These are phyloP conservation scores for Agrochola litura DNA, from an alignment of 2,888 invertebrate species.

Conservation along the genomic window DNA sequence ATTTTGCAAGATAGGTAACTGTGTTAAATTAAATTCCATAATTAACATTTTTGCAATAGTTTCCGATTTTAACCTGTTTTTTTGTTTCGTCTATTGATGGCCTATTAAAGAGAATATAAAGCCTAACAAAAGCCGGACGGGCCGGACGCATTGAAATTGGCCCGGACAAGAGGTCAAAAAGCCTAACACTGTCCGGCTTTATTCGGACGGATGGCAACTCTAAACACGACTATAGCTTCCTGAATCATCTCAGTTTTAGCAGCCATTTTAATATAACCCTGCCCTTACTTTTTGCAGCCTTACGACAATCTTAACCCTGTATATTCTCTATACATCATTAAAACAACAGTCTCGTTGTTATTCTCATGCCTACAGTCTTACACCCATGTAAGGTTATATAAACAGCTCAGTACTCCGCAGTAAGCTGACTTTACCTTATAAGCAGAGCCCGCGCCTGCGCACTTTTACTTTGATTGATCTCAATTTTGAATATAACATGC, in stretches of 20 bases:
- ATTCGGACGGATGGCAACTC: too few relatives aligned
- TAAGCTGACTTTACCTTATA: slow-evolving; percentile 53
- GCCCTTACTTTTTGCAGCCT: neutral
- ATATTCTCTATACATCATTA: slow-evolving; percentile 2
- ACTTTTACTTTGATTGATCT: slow-evolving; percentile 59
- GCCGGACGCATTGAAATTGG: too few relatives aligned
- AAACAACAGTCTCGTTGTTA: neutral
- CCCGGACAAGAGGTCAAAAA: too few relatives aligned
- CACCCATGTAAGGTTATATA: slow-evolving; percentile 42
- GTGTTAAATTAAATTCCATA: too few relatives aligned
- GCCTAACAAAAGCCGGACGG: too few relatives aligned
- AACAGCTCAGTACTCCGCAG: slow-evolving; percentile 15
- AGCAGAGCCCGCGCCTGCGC: slow-evolving; percentile 31
- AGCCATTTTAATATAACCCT: neutral
- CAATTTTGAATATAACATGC: slow-evolving; percentile 24
- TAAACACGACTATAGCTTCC: neutral
- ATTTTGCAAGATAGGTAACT: too few relatives aligned
- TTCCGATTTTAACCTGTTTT: too few relatives aligned
- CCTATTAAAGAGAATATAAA: too few relatives aligned
- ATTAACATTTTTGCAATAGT: too few relatives aligned
- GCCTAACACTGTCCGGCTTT: too few relatives aligned
- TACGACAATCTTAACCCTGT: neutral
- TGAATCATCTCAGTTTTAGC: neutral
- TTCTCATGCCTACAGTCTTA: neutral
- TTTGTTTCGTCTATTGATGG: too few relatives aligned